Evolutionary conservation across 2,888 invertebrate genomes (phyloP).

Genomic region (Chesias legatella): DNA sequence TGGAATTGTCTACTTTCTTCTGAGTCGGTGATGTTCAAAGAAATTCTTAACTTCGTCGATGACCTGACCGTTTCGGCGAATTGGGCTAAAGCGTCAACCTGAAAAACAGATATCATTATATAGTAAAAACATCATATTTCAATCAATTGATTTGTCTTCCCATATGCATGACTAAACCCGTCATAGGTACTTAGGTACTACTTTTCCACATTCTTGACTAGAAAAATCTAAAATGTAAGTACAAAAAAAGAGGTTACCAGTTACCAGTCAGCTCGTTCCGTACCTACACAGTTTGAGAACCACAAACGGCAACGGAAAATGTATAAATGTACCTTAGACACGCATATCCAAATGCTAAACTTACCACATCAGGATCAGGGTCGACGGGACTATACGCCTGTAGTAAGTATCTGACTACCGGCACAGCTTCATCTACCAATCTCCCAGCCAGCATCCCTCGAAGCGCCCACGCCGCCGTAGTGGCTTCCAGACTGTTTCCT

Average conservation of each 20-base stretch:
- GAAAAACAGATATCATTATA: slow-evolving; percentile 17
- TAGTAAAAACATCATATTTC: not conserved
- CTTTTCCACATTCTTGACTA: no score
- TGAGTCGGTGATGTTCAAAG: slow-evolving; percentile 61
- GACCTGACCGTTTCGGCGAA: slow-evolving; percentile 57
- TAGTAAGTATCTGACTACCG: slow-evolving; percentile 61
- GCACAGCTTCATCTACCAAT: slow-evolving; percentile 55
- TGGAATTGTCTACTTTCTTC: slow-evolving; percentile 81
- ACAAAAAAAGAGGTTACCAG: no score
- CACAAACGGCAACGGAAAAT: no score
- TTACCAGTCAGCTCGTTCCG: no score
- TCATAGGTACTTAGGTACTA: no score
- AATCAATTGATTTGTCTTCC: no score
- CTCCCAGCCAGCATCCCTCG: slow-evolving; percentile 82
- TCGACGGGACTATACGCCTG: slow-evolving; percentile 49
- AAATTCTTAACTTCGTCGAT: slow-evolving; percentile 58
- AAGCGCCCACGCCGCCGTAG: slow-evolving; percentile 94
- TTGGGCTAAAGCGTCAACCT: slow-evolving; percentile 75
- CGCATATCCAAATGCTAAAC: slow-evolving; percentile 14
- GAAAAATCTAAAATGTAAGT: no score
- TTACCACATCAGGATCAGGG: slow-evolving; percentile 67
- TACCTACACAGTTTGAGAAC: no score
- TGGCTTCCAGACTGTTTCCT: slow-evolving; percentile 78
- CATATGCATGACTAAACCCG: no score
- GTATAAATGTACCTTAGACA: no score